phyloP scores from a whole-genome alignment of 2,113 vertebrate species.

The Craseonycteris thonglongyai region DNA sequence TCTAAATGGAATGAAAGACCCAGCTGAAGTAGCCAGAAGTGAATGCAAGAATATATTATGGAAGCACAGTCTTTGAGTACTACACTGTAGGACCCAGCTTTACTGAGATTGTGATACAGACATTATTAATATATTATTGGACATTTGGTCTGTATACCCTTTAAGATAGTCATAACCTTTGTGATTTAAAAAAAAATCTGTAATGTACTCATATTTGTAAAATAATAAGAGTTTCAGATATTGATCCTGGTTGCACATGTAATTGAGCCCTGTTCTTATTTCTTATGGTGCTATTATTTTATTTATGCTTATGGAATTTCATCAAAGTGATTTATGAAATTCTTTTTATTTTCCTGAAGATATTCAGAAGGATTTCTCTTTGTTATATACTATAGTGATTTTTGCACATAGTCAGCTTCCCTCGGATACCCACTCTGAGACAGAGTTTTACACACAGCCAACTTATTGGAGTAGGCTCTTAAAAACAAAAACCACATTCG shows the following conservation, averaged over 20 bases:
- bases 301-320: background rate
- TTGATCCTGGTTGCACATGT: background rate
- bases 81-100: background rate
- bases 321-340: background rate
- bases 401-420: background rate
- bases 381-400: background rate
- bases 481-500: background rate
- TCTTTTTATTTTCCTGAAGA: background rate
- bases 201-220: background rate
- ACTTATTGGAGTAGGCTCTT: background rate
- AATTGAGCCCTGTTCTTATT: background rate
- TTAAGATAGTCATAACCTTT: background rate
- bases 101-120: background rate
- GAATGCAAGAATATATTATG: background rate
- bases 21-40: background rate
- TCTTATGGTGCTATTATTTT: background rate
- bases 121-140: background rate
- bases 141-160: background rate
- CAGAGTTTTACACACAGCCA: background rate
- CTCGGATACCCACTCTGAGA: background rate
- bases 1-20: background rate
- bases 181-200: background rate
- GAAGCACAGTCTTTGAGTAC: background rate
- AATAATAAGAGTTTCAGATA: background rate
- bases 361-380: background rate